These are phyloP conservation scores for Mythimna impura DNA, from an alignment of 2,888 invertebrate genomes.

Conservation along the genomic window DNA sequence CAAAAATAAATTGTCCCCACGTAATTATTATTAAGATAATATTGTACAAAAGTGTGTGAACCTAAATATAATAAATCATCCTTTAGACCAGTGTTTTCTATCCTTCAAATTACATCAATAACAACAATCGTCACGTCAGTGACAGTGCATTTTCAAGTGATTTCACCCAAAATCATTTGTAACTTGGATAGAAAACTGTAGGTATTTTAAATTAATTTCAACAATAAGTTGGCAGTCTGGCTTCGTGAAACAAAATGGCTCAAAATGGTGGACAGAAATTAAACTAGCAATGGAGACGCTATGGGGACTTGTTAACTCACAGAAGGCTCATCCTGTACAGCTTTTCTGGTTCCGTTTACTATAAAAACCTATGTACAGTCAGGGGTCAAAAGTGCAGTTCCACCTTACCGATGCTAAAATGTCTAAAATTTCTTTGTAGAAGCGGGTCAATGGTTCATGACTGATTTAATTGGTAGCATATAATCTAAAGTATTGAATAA, in stretches of 20 bases:
- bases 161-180: conserved; percentile 24
- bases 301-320: neutral
- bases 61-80: neutral
- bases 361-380: too few species aligned
- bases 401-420: too few species aligned
- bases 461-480: too few species aligned
- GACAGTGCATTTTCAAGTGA: conserved; percentile 3
- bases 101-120: neutral
- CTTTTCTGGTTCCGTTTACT: neutral
- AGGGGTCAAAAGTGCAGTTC: too few species aligned
- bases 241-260: conserved; percentile 49
- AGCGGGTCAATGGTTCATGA: too few species aligned
- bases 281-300: conserved; percentile 59
- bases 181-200: conserved; percentile 37
- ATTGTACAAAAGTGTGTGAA: neutral
- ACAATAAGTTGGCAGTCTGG: conserved; percentile 45
- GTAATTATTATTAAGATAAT: too few species aligned
- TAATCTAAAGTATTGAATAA: too few species aligned
- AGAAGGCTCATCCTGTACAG: conserved; percentile 27
- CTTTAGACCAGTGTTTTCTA: neutral
- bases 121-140: neutral
- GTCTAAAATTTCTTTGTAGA: too few species aligned
- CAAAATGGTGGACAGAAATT: conserved; percentile 60
- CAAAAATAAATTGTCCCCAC: too few species aligned
- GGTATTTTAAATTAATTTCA: conserved; percentile 53